phyloP scores from a whole-genome alignment of 2,888 invertebrate genomes.

The Alcis repandata region DNA sequence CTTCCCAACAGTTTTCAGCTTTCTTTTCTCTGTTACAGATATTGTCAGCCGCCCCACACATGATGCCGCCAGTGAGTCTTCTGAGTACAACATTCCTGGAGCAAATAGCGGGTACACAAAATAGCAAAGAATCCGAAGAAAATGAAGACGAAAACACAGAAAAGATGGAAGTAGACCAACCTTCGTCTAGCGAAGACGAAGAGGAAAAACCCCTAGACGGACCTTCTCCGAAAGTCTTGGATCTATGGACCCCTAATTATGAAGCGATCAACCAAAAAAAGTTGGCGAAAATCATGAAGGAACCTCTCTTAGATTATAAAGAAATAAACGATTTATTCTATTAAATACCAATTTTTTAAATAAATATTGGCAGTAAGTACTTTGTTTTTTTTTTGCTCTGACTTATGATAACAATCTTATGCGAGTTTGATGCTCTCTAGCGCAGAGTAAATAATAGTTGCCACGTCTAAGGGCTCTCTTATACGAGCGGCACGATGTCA shows the following conservation, averaged over 20 bases:
- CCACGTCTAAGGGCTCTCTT: too few relatives aligned
- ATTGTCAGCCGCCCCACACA: slow-evolving; percentile 76
- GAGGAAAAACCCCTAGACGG: slow-evolving; percentile 52
- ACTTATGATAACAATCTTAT: neutral
- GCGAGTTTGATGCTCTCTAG: neutral
- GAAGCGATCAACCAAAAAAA: slow-evolving; percentile 81
- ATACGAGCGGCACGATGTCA: too few relatives aligned
- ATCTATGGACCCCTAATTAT: slow-evolving; percentile 77
- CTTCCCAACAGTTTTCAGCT: neutral
- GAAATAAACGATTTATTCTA: slow-evolving; percentile 67
- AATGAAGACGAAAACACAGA: slow-evolving; percentile 54
- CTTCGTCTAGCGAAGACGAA: slow-evolving; percentile 71
- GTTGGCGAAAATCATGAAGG: slow-evolving; percentile 69
- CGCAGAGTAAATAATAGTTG: neutral
- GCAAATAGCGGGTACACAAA: slow-evolving; percentile 70
- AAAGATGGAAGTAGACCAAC: slow-evolving; percentile 61
- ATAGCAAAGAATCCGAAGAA: slow-evolving; percentile 31
- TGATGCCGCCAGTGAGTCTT: slow-evolving; percentile 77
- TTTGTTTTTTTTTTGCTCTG: neutral
- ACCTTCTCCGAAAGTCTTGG: slow-evolving; percentile 60
- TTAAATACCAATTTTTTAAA: slow-evolving; percentile 13
- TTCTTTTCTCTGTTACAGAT: slow-evolving; percentile 63
- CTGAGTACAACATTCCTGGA: slow-evolving; percentile 77
- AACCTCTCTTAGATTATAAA: slow-evolving; percentile 68
- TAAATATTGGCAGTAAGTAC: slow-evolving; percentile 45